A percentile compares a stretch with the other conserved stretches of the same genome.
Conservation (phyloP, 1,140 invertebrate genomes). For the Trypoxylus dichotomus region DNA sequence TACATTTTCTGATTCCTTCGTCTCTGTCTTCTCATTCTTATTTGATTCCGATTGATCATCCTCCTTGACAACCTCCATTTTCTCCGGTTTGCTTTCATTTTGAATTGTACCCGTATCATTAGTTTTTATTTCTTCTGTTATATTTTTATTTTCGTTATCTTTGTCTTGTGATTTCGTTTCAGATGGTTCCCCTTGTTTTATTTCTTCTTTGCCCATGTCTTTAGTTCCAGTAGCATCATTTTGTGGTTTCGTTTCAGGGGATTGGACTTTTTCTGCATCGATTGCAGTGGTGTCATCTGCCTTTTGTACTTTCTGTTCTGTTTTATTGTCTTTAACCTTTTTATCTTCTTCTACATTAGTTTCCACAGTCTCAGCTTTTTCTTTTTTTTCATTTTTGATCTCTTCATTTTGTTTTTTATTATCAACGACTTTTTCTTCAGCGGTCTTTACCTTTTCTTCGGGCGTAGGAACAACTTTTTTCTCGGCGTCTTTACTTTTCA, state of each 20-base stretch:
- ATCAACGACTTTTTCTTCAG: not conserved
- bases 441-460: not conserved
- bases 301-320: not conserved
- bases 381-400: not conserved
- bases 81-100: conserved; percentile 3
- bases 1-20: not conserved
- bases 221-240: not conserved
- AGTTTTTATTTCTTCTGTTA: not conserved
- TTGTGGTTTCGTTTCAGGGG: not conserved
- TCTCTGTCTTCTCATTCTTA: not conserved
- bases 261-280: not conserved
- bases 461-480: no score
- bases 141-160: not conserved
- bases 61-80: not conserved
- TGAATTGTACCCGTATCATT: not conserved
- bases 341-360: not conserved
- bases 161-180: not conserved
- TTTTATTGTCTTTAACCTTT: not conserved
- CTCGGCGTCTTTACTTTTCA: no score
- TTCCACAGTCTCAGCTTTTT: not conserved
- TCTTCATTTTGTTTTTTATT: not conserved
- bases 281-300: not conserved
- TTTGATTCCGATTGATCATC: not conserved
- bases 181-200: not conserved
- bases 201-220: not conserved